These are phyloP conservation scores for Cricetomys ansorgei DNA, from an alignment of 2,113 vertebrate species.

Conservation along the genomic window DNA sequence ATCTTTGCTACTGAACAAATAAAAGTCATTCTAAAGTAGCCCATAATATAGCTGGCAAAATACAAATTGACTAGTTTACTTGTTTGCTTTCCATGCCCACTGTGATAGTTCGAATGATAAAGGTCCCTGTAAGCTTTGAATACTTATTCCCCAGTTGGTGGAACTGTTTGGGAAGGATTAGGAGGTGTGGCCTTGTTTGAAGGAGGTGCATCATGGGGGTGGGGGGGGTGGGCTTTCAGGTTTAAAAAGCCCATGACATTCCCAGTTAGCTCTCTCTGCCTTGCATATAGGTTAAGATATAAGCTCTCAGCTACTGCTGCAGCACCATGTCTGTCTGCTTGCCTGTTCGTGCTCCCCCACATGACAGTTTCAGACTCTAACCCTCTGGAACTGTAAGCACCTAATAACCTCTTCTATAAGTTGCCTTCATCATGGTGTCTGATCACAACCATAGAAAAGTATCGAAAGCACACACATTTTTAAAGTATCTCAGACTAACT, in stretches of 20 bases:
- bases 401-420: background rate
- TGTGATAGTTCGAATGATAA: background rate
- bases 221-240: background rate
- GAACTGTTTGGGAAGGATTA: background rate
- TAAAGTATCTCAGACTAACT: background rate
- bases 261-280: background rate
- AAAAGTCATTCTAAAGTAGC: background rate
- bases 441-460: background rate
- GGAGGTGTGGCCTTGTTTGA: background rate
- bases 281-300: no score
- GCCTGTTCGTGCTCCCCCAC: accelerated
- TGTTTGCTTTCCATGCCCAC: background rate
- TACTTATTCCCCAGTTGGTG: background rate
- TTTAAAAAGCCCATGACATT: background rate
- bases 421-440: background rate
- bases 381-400: background rate
- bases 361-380: background rate
- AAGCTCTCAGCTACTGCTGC: no score
- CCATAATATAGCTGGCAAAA: background rate
- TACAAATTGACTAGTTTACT: background rate
- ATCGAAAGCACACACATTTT: background rate
- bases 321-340: background rate
- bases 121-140: background rate
- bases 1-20: background rate
- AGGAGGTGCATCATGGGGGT: background rate